A percentile compares a stretch with the other conserved stretches of the same genome.
Conservation (phyloP, 2,113 vertebrate species). For the Deroptyus accipitrinus region DNA sequence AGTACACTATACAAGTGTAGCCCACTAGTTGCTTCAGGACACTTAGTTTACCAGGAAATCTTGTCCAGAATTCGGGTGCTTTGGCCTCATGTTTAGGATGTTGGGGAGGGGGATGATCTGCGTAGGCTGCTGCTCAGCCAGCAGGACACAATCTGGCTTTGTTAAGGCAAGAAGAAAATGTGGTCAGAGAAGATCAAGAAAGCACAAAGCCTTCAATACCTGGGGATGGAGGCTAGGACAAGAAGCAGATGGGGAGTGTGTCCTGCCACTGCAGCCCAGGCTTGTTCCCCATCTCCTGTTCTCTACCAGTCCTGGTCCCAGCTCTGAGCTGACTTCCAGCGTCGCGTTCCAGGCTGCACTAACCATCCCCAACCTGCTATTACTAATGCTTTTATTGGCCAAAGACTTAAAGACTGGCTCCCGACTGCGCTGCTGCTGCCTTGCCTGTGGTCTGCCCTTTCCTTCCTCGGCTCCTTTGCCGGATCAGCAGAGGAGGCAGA, state of each 20-base stretch:
- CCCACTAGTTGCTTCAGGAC: not conserved
- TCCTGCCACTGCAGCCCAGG: not conserved
- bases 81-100: not conserved
- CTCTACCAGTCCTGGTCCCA: not conserved
- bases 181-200: not conserved
- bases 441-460: not conserved
- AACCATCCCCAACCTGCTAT: not conserved
- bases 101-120: not conserved
- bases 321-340: not conserved
- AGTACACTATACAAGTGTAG: not conserved
- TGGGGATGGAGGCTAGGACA: not conserved
- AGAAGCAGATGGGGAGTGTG: not conserved
- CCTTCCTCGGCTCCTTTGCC: not conserved
- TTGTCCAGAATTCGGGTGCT: not conserved
- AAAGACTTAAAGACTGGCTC: not conserved
- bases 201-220: not conserved
- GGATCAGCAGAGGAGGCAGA: accelerated
- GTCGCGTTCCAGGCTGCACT: not conserved
- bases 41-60: not conserved
- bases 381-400: not conserved
- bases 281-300: not conserved
- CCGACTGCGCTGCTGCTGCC: accelerated
- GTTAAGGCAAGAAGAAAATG: not conserved
- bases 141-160: not conserved
- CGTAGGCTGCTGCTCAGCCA: not conserved